A percentile compares a stretch with the other conserved stretches of the same genome.
phyloP scores from a whole-genome alignment of 2,113 vertebrate genomes.

The Thomomys bottae region DNA sequence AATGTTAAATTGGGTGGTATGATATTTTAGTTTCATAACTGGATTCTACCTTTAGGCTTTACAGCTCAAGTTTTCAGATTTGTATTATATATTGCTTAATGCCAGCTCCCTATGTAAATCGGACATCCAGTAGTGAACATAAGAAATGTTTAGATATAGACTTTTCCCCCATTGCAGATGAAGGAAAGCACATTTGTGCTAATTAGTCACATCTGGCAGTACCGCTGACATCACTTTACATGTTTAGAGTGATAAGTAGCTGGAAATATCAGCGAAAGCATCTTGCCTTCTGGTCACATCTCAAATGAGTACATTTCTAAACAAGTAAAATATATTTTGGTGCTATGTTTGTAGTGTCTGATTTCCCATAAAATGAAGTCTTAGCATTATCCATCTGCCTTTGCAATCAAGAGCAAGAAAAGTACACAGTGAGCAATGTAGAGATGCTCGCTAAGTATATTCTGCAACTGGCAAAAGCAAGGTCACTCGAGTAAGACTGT shows the following conservation, averaged over 20 bases:
- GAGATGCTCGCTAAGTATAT: conserved; percentile 30
- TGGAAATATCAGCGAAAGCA: conserved; percentile 71
- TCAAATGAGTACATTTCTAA: conserved; percentile 65
- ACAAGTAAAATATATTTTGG: conserved; percentile 65
- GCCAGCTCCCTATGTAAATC: conserved; percentile 54
- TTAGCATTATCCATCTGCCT: conserved; percentile 70
- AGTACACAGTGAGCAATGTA: conserved; percentile 31
- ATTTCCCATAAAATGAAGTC: conserved; percentile 54
- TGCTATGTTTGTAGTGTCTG: conserved; percentile 59
- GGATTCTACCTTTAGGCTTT: conserved; percentile 31
- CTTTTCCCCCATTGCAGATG: conserved; percentile 59
- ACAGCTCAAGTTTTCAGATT: not conserved
- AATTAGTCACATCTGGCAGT: conserved; percentile 71
- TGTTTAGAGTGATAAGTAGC: conserved; percentile 68
- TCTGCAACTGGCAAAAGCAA: not conserved
- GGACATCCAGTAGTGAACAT: conserved; percentile 45
- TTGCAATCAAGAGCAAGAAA: conserved; percentile 73
- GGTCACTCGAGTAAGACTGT: conserved; percentile 39
- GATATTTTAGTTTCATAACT: not conserved
- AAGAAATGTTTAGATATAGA: conserved; percentile 68
- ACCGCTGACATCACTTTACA: conserved; percentile 66
- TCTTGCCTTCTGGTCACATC: conserved; percentile 71
- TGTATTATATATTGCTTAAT: conserved; percentile 12
- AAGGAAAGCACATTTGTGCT: conserved; percentile 40
- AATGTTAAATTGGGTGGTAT: not conserved